Evolutionary conservation across 2,113 vertebrate genomes (phyloP).

Genomic region (Hippocampus barbouri): DNA sequence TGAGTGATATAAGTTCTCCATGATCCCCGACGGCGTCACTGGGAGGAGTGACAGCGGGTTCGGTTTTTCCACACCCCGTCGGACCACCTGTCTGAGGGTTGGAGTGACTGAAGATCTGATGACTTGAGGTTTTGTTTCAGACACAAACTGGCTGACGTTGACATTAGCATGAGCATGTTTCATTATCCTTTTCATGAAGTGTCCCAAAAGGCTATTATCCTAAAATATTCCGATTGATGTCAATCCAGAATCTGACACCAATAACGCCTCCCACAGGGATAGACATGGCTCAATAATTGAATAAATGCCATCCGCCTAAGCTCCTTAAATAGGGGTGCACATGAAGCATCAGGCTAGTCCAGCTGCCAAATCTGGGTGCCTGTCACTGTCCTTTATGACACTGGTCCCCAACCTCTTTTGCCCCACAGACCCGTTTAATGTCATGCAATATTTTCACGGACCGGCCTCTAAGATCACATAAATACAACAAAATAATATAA

Average conservation of each 20-base stretch:
- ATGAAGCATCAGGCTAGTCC: slow-evolving; percentile 11
- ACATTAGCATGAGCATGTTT: background rate
- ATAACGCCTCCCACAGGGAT: slow-evolving; percentile 51
- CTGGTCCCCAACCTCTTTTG: no score
- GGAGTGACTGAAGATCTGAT: slow-evolving; percentile 42
- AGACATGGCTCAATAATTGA: slow-evolving; percentile 34
- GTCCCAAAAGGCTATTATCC: background rate
- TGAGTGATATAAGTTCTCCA: slow-evolving; percentile 49
- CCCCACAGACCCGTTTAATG: no score
- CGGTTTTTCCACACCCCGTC: slow-evolving; percentile 47
- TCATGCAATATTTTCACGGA: no score
- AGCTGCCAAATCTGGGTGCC: slow-evolving; percentile 30
- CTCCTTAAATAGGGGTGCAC: slow-evolving; percentile 37
- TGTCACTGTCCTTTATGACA: slow-evolving; percentile 1
- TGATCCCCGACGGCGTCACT: slow-evolving; percentile 45
- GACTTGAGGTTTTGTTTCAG: slow-evolving; percentile 60
- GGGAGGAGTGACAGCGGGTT: slow-evolving; percentile 22
- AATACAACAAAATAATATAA: no score
- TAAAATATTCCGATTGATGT: slow-evolving; percentile 7
- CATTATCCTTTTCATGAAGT: background rate
- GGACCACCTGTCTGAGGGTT: slow-evolving; percentile 67
- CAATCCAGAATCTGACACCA: slow-evolving; percentile 25
- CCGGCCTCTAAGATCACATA: no score
- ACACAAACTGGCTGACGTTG: slow-evolving; percentile 39
- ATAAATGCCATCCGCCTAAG: slow-evolving; percentile 57